Percentiles rank a stretch among this genome's conserved stretches.
These are phyloP conservation scores for Poecilia velifera DNA, from an alignment of 2,797 vertebrate species.

Conservation along the genomic window DNA sequence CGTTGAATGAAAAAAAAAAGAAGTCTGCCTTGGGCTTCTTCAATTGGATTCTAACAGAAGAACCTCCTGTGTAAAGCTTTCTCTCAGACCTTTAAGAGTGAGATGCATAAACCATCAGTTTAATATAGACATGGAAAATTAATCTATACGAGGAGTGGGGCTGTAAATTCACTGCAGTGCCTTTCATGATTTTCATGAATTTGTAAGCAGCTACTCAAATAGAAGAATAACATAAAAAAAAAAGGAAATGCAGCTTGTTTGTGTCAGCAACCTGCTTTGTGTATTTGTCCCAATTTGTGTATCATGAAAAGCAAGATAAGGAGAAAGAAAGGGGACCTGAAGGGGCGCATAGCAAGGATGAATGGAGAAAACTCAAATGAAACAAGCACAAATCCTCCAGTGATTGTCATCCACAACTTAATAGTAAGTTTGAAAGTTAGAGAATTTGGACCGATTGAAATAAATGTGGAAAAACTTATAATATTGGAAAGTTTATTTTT, in stretches of 20 bases:
- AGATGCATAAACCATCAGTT: conserved; percentile 14
- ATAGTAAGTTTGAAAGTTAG: too few species aligned
- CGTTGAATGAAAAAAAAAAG: conserved; percentile 1
- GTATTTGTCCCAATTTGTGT: conserved; percentile 43
- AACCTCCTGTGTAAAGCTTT: conserved; percentile 1
- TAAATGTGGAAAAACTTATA: too few species aligned
- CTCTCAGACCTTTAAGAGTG: conserved; percentile 5
- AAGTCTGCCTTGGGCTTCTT: background rate
- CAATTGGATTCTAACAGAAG: background rate
- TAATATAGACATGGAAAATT: conserved; percentile 16
- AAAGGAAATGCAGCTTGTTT: conserved; percentile 23
- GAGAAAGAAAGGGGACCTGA: conserved; percentile 47
- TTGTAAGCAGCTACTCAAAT: conserved; percentile 19
- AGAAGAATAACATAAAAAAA: conserved; percentile 11
- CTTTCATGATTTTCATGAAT: conserved; percentile 30
- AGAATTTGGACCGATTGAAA: too few species aligned
- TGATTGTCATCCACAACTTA: conserved; percentile 6
- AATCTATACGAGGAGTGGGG: conserved; percentile 17
- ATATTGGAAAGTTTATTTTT: too few species aligned
- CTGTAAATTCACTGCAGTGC: conserved; percentile 36
- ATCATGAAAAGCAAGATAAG: conserved; percentile 42
- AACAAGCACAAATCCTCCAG: conserved; percentile 30
- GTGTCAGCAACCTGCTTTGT: conserved; percentile 17
- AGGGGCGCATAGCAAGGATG: conserved; percentile 38
- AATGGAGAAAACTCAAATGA: conserved; percentile 25